Evolutionary conservation across 2,797 vertebrate genomes (phyloP).

Genomic region (Smutsia gigantea): DNA sequence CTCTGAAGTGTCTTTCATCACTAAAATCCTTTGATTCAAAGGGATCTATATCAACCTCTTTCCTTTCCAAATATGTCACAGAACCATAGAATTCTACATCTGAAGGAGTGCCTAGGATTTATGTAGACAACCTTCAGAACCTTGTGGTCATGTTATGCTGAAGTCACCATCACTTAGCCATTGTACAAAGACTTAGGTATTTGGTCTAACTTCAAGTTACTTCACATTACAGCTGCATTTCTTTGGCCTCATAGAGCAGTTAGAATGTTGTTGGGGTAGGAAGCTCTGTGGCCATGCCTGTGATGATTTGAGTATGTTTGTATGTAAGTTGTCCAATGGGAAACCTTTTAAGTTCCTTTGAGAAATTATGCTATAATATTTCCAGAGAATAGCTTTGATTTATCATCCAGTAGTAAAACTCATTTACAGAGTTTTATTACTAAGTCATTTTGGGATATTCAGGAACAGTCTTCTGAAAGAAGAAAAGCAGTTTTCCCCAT

Average conservation of each 20-base stretch:
- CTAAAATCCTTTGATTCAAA: neutral
- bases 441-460: constrained; percentile 35
- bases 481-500: neutral
- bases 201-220: neutral
- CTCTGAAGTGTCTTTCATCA: neutral
- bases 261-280: neutral
- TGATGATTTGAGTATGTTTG: constrained; percentile 37
- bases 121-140: neutral
- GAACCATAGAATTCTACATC: neutral
- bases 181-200: neutral
- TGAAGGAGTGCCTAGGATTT: neutral
- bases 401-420: constrained; percentile 62
- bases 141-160: neutral
- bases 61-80: neutral
- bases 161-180: neutral
- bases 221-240: neutral
- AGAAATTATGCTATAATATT: constrained; percentile 55
- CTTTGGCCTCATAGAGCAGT: neutral
- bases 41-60: neutral
- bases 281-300: neutral
- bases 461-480: neutral
- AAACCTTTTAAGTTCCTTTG: constrained; percentile 59
- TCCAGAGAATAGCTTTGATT: constrained; percentile 39
- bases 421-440: constrained; percentile 60
- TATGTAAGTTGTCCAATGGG: constrained; percentile 6